phyloP scores from a whole-genome alignment of 2,797 vertebrate genomes.

The Basileuterus tristriatus region DNA sequence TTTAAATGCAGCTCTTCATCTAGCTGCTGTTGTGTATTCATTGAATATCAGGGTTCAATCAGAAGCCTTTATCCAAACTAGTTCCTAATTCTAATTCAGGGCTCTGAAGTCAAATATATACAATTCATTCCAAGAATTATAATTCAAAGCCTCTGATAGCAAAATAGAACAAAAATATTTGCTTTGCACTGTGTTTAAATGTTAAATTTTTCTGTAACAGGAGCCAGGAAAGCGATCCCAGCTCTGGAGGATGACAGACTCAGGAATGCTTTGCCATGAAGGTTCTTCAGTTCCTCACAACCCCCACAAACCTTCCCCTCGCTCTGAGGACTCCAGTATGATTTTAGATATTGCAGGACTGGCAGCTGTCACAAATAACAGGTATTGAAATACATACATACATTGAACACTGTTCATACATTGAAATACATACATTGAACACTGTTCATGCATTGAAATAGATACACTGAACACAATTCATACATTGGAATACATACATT shows the following conservation, averaged over 20 bases:
- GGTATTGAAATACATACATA: conserved; percentile 68
- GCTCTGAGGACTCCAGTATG: conserved; percentile 83
- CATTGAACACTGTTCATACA: too few relatives aligned
- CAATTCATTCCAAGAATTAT: not conserved
- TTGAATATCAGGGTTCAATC: not conserved
- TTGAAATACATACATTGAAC: too few relatives aligned
- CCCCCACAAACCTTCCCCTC: conserved; percentile 85
- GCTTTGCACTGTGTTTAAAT: not conserved
- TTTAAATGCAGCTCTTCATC: not conserved
- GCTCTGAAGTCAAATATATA: not conserved
- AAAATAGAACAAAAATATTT: not conserved
- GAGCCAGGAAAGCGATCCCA: conserved; percentile 98
- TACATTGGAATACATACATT: too few relatives aligned
- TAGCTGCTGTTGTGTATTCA: not conserved
- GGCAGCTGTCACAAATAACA: conserved; percentile 94
- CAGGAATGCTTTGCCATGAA: conserved; percentile 93
- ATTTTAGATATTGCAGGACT: conserved; percentile 95
- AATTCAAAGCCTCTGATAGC: not conserved
- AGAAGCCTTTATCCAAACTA: not conserved
- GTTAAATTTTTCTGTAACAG: conserved; percentile 67
- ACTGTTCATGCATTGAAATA: too few relatives aligned
- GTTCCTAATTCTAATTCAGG: not conserved
- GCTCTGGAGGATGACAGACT: conserved; percentile 92
- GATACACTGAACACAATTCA: too few relatives aligned
- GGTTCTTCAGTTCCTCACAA: conserved; percentile 94